Percentiles rank a stretch among this genome's conserved stretches.
Conservation (phyloP, 1,140 invertebrate genomes). For the Yoshiicerus persimilis region DNA sequence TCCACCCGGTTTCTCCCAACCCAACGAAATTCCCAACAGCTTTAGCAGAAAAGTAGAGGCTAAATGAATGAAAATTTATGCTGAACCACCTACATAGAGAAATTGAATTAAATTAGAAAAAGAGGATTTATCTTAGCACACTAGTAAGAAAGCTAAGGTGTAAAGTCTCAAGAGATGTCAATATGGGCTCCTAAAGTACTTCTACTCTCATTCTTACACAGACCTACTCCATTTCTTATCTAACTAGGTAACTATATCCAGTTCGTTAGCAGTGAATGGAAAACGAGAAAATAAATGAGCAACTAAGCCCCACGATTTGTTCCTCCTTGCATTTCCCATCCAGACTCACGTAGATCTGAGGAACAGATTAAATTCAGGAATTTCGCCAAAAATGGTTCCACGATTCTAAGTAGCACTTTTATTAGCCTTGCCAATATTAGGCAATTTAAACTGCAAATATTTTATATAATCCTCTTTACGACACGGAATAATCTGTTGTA, state of each 20-base stretch:
- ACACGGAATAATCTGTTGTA: no score
- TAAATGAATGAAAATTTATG: background rate
- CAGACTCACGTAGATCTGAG: background rate
- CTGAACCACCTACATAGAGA: background rate
- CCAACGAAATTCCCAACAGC: background rate
- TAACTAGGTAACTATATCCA: no score
- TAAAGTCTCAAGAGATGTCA: background rate
- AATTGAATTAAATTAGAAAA: background rate
- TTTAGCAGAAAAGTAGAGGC: background rate
- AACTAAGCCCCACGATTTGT: background rate
- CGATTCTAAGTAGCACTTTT: no score
- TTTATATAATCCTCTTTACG: no score
- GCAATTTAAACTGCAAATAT: no score
- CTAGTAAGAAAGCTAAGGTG: background rate
- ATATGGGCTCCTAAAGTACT: background rate
- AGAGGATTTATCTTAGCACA: background rate
- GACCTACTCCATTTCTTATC: background rate
- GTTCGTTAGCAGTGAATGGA: background rate
- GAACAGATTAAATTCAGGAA: no score
- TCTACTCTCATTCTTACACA: background rate
- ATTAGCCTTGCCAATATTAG: no score
- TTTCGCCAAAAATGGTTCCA: no score
- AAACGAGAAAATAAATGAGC: background rate
- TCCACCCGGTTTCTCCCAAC: background rate
- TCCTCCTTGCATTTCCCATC: background rate